phyloP scores from a whole-genome alignment of 2,888 invertebrate genomes.

The Folsomia manolachei region DNA sequence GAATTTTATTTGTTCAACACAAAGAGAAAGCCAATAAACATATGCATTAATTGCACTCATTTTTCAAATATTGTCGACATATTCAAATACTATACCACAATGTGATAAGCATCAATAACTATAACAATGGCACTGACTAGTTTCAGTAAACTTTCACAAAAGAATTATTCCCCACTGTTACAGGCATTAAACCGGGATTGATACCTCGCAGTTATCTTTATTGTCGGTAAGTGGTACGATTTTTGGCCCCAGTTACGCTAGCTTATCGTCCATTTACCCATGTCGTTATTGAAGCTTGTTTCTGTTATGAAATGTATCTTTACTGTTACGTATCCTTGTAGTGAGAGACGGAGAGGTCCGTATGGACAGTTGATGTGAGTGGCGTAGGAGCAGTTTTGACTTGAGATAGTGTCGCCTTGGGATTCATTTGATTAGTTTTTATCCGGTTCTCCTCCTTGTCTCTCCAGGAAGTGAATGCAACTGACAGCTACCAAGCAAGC shows the following conservation, averaged over 20 bases:
- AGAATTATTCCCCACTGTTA: too few relatives aligned
- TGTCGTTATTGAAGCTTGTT: not conserved
- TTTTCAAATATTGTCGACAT: too few relatives aligned
- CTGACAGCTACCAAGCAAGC: not conserved
- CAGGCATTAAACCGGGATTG: too few relatives aligned
- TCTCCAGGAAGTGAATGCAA: slow-evolving; percentile 4
- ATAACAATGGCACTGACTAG: too few relatives aligned
- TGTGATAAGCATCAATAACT: too few relatives aligned
- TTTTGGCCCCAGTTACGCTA: too few relatives aligned
- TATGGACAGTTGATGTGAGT: not conserved
- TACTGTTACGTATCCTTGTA: not conserved
- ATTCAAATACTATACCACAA: too few relatives aligned
- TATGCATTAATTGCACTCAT: too few relatives aligned
- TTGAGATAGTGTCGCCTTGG: slow-evolving; percentile 1
- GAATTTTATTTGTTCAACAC: too few relatives aligned
- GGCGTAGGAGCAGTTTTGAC: not conserved
- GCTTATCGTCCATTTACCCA: not conserved
- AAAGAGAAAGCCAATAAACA: too few relatives aligned
- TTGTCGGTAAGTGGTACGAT: not conserved
- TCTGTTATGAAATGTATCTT: not conserved
- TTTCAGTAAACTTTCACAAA: too few relatives aligned
- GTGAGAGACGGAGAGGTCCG: not conserved
- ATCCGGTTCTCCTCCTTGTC: not conserved
- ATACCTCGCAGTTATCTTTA: not conserved
- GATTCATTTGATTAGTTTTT: slow-evolving; percentile 10